These are phyloP conservation scores for Rhinogobio ventralis DNA, from an alignment of 2,797 vertebrate genomes.

Conservation along the genomic window DNA sequence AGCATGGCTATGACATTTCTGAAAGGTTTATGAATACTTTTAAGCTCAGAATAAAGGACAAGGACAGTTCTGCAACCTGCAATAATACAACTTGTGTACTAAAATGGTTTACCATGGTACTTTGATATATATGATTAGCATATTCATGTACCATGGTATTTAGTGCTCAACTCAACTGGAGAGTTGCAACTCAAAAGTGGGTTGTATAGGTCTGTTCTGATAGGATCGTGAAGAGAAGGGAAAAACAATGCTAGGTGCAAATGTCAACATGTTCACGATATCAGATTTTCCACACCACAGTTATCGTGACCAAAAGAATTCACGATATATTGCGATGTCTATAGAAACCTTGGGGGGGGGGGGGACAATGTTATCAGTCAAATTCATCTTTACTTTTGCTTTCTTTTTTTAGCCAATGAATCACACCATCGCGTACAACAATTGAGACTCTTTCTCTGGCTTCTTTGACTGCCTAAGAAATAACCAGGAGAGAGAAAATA, in stretches of 20 bases:
- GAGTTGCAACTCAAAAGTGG: not conserved
- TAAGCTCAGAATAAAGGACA: slow-evolving; percentile 2
- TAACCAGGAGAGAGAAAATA: too few species aligned
- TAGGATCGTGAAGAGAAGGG: not conserved
- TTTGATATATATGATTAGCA: not conserved
- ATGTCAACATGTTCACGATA: not conserved
- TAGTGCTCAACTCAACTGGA: not conserved
- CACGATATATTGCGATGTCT: too few species aligned
- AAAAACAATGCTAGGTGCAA: not conserved
- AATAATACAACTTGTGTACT: not conserved
- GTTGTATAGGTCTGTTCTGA: not conserved
- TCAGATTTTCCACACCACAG: too few species aligned
- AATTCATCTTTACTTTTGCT: too few species aligned
- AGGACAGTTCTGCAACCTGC: not conserved
- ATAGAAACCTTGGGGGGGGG: too few species aligned
- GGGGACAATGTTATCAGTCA: too few species aligned
- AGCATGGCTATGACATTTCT: slow-evolving; percentile 14
- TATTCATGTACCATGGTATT: not conserved
- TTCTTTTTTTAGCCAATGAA: too few species aligned
- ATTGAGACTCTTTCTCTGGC: too few species aligned
- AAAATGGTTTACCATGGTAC: not conserved
- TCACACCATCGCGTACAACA: too few species aligned
- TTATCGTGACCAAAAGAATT: too few species aligned
- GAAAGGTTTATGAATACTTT: slow-evolving; percentile 13
- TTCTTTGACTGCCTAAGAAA: too few species aligned